Conservation (phyloP, 2,888 invertebrate genomes). For the Tetropium fuscum region DNA sequence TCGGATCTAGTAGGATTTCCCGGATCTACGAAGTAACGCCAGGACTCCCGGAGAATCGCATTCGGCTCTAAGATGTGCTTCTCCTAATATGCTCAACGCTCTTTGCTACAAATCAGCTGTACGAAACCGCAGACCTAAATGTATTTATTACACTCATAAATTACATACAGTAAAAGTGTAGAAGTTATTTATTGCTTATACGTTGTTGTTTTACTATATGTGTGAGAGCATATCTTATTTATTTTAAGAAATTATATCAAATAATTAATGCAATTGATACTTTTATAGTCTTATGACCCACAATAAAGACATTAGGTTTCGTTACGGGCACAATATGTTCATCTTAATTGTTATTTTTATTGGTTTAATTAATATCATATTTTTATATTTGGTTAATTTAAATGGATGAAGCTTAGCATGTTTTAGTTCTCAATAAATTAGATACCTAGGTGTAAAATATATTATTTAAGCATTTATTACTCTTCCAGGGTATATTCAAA, state of each 20-base stretch:
- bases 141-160: slow-evolving; percentile 29
- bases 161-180: slow-evolving; percentile 23
- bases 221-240: neutral
- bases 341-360: slow-evolving; percentile 8
- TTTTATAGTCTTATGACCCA: slow-evolving; percentile 9
- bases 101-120: slow-evolving; percentile 34
- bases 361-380: too few species aligned
- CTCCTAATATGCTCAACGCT: slow-evolving; percentile 30
- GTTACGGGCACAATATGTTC: slow-evolving; percentile 7
- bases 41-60: slow-evolving; percentile 27
- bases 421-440: too few species aligned
- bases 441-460: too few species aligned
- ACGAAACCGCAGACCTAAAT: slow-evolving; percentile 23
- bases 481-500: too few species aligned
- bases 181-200: slow-evolving; percentile 25
- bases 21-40: slow-evolving; percentile 59
- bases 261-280: slow-evolving; percentile 5
- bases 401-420: too few species aligned
- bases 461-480: too few species aligned
- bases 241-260: slow-evolving; percentile 2
- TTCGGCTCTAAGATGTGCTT: slow-evolving; percentile 31
- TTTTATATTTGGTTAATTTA: too few species aligned
- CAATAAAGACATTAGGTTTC: slow-evolving; percentile 2
- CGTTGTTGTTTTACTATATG: slow-evolving; percentile 13
- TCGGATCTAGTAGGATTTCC: slow-evolving; percentile 66